phyloP scores from a whole-genome alignment of 37 sponge, comb jelly and placozoan genomes.

The Bolinopsis microptera region DNA sequence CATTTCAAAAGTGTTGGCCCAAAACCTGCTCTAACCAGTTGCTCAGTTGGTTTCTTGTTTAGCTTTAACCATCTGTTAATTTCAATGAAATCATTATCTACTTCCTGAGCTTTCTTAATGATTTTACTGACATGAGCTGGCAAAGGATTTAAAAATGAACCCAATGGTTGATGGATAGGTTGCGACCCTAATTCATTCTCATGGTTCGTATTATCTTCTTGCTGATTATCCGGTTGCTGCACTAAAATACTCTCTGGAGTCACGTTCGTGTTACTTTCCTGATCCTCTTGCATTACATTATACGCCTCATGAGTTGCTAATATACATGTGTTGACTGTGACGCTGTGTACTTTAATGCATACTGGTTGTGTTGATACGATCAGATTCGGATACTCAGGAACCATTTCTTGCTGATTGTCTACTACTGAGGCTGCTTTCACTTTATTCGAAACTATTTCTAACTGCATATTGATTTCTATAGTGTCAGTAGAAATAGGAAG shows the following conservation, averaged over 20 bases:
- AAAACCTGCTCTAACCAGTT: neutral
- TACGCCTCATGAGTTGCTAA: no score
- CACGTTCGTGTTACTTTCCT: neutral
- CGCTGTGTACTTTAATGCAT: no score
- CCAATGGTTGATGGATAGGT: neutral
- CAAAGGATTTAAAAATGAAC: neutral
- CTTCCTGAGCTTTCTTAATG: neutral
- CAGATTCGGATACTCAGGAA: no score
- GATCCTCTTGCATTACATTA: neutral
- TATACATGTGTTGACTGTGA: no score
- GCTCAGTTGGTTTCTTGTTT: neutral
- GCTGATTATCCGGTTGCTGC: neutral
- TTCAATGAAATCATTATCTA: neutral
- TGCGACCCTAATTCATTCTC: neutral
- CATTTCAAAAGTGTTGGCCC: neutral
- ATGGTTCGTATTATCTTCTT: neutral
- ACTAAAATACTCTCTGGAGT: neutral
- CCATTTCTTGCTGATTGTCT: no score
- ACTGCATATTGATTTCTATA: neutral
- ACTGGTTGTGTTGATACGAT: no score
- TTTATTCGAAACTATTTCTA: neutral
- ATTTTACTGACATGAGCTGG: neutral
- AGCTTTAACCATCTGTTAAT: neutral
- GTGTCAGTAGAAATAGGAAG: neutral
- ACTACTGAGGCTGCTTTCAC: no score